phyloP scores from a whole-genome alignment of 2,888 invertebrate species.

The Chymomyza amoena region DNA sequence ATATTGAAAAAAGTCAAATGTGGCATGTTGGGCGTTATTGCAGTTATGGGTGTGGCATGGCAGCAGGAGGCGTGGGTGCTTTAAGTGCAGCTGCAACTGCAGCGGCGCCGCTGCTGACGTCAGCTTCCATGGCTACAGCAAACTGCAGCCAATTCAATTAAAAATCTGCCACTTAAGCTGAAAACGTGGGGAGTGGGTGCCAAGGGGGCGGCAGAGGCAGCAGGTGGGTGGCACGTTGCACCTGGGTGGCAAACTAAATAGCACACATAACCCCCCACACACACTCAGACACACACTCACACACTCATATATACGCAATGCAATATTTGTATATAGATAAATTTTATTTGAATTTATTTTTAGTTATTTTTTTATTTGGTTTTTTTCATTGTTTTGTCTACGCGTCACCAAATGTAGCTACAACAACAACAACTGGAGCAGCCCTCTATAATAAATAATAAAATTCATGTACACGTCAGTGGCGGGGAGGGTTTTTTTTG shows the following conservation, averaged over 20 bases:
- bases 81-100: conserved; percentile 29
- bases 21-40: conserved; percentile 18
- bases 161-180: conserved; percentile 73
- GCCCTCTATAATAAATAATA: conserved; percentile 64
- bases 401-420: conserved; percentile 51
- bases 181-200: conserved; percentile 9
- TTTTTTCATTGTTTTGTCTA: conserved; percentile 62
- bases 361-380: conserved; percentile 14
- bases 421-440: not conserved
- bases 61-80: not conserved
- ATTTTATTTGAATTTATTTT: conserved; percentile 71
- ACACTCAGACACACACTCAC: conserved; percentile 28
- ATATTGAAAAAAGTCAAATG: conserved; percentile 51
- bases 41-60: not conserved
- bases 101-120: not conserved
- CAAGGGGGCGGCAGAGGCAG: not conserved
- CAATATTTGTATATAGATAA: conserved; percentile 57
- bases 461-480: conserved; percentile 47
- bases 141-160: conserved; percentile 72
- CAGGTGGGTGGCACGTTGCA: not conserved
- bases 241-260: conserved; percentile 52
- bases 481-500: too few species aligned
- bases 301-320: conserved; percentile 16
- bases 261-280: conserved; percentile 24
- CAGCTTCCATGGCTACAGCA: conserved; percentile 1